phyloP scores from a whole-genome alignment of 2,113 vertebrate species.

The Varanus salvator region DNA sequence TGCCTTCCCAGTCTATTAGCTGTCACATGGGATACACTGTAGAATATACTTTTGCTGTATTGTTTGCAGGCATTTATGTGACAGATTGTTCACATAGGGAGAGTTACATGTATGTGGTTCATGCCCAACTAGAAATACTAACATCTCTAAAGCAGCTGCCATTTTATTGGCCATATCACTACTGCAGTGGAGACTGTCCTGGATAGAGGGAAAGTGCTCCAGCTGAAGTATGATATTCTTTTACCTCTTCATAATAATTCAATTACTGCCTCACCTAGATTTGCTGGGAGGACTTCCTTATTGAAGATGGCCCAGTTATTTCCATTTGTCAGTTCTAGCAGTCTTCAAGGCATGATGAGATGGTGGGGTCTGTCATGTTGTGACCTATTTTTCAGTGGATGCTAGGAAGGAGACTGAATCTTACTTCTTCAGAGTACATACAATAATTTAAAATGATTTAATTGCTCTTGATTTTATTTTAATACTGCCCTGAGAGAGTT shows the following conservation, averaged over 20 bases:
- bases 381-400: slow-evolving; percentile 1
- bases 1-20: neutral
- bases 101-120: neutral
- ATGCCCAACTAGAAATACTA: neutral
- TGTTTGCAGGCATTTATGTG: neutral
- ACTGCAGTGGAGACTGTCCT: neutral
- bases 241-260: accelerated
- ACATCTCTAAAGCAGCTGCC: neutral
- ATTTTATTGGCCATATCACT: neutral
- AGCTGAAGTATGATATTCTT: neutral
- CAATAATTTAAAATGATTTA: neutral
- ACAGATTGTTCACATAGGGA: neutral
- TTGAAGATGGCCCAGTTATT: neutral
- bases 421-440: slow-evolving; percentile 19
- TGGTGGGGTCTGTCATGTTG: neutral
- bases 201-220: neutral
- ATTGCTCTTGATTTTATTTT: neutral
- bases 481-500: neutral
- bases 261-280: neutral
- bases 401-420: neutral
- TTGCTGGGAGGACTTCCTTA: neutral
- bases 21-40: neutral
- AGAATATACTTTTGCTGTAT: neutral
- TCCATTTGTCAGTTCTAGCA: neutral
- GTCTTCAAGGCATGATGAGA: neutral